Evolutionary conservation across 2,888 invertebrate genomes (phyloP).

Genomic region (Pristionchus mayeri): DNA sequence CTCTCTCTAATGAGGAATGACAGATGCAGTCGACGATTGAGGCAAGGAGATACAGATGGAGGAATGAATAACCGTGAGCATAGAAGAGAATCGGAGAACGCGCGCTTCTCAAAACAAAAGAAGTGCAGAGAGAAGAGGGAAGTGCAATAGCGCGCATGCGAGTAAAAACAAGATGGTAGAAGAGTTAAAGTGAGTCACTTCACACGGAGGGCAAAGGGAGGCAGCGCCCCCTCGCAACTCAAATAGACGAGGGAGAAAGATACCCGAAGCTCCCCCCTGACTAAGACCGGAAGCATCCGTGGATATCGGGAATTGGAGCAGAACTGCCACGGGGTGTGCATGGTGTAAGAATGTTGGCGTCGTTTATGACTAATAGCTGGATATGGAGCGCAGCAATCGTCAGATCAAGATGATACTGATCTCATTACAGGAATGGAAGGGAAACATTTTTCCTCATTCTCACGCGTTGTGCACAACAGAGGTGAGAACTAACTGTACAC

Average conservation of each 20-base stretch:
- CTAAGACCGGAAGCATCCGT: slow-evolving; percentile 33
- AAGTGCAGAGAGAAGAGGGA: background rate
- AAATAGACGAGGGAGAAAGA: slow-evolving; percentile 4
- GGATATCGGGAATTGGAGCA: too few species aligned
- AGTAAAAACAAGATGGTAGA: slow-evolving; percentile 2
- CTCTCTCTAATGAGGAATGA: background rate
- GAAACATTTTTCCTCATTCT: too few species aligned
- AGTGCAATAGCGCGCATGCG: background rate
- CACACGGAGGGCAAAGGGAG: background rate
- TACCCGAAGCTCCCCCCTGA: slow-evolving; percentile 12
- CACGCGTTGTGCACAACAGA: too few species aligned
- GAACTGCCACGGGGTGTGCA: too few species aligned
- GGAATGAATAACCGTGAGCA: too few species aligned
- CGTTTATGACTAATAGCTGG: too few species aligned
- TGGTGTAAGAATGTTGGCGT: too few species aligned
- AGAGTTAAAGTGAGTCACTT: slow-evolving; percentile 16
- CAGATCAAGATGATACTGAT: too few species aligned
- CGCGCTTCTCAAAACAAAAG: background rate
- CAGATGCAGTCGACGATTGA: background rate
- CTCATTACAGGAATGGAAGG: too few species aligned
- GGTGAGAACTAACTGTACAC: too few species aligned
- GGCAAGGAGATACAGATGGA: too few species aligned
- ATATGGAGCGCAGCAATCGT: too few species aligned
- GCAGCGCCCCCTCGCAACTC: slow-evolving; percentile 36
- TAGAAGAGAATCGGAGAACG: background rate